Percentiles rank a stretch among this genome's conserved stretches.
phyloP scores from a whole-genome alignment of 2,888 invertebrate species.

The Cyrtodaria siliqua region DNA sequence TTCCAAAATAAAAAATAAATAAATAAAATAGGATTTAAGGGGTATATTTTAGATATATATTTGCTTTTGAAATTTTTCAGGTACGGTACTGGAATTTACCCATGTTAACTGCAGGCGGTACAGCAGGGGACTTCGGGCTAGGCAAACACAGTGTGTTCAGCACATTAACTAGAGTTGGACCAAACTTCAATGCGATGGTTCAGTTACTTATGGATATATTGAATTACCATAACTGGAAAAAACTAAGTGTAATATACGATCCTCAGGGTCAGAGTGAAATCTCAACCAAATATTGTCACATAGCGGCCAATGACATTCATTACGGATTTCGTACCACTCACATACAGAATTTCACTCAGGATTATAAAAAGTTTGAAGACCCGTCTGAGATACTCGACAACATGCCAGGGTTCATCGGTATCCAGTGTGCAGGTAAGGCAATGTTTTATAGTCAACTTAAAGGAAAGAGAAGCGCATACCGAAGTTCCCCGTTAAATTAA shows the following conservation, averaged over 20 bases:
- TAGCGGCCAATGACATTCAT: slow-evolving; percentile 76
- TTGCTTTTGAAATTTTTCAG: no score
- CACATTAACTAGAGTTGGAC: slow-evolving; percentile 89
- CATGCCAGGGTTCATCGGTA: slow-evolving; percentile 61
- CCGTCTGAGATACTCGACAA: slow-evolving; percentile 55
- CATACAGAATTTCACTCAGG: slow-evolving; percentile 33
- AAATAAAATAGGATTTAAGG: no score
- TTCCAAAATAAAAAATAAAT: no score
- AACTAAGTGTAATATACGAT: slow-evolving; percentile 73
- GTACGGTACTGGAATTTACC: slow-evolving; percentile 92
- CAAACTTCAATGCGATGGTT: slow-evolving; percentile 74
- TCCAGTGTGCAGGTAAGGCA: slow-evolving; percentile 71
- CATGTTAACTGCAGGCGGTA: slow-evolving; percentile 90
- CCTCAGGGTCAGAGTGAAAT: slow-evolving; percentile 72
- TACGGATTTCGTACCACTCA: slow-evolving; percentile 58
- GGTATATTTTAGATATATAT: no score
- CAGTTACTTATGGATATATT: slow-evolving; percentile 65
- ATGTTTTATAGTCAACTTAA: no score
- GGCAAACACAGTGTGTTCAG: slow-evolving; percentile 88
- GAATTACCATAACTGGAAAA: slow-evolving; percentile 65
- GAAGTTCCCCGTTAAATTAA: no score
- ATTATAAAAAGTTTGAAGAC: slow-evolving; percentile 70
- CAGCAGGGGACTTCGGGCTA: slow-evolving; percentile 82
- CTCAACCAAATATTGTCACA: slow-evolving; percentile 73
- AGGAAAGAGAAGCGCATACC: no score